Base-by-base conservation (phyloP, 2,113 vertebrate genomes). In the Salvelinus namaycush region DNA sequence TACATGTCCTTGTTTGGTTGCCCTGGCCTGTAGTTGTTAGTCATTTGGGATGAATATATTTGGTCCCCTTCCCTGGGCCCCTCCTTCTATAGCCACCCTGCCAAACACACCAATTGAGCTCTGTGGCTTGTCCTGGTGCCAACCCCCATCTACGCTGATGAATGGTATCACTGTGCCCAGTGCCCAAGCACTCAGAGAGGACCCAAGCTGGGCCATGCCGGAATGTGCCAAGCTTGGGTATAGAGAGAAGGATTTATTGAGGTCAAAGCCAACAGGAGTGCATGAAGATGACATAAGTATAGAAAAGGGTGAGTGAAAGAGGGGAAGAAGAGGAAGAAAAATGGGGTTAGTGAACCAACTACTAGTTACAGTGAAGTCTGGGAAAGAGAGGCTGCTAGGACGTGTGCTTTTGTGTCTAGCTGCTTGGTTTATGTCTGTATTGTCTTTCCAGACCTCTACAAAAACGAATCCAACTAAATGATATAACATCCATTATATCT, bases 81-180 rank as follows among this genome's bases (percentile, higher is more conserved):
- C 85, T 84, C 83, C 83, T 84, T 68, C 84, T 84, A 87, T 89
- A 85, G 88, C 81, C 85, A 83, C 64, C 74, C 76, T 90, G 88
- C 91, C 90, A 92, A 88, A 89, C 81, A 82, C 75, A 81, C 80
- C 82, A 89, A 75, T 86, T 83, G 81, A 89, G 59, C 75, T 22
- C 59, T 3, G 7, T 62, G 59, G 70, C 80, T 68, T 77, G 82
- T 84, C 83, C 79, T 76, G 69, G 71, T 79, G 74, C 79, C 82
- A 76, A 79, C 77, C 81, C 51, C 85, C n/a, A 13, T 66, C 77
- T 73, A 80, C 64, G 73, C 79, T 77, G 77, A 90, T 89, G 88
- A 90, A 91, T 88, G 72, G 78, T 78, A 81, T 80, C 68, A 84
- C 83, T 90, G 84, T 90, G 82, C 68, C 81, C 29, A 64, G 60